A percentile compares a stretch with the other conserved stretches of the same genome.
Conservation (phyloP, 2,797 vertebrate genomes). For the Cryptoblepharus egeriae region DNA sequence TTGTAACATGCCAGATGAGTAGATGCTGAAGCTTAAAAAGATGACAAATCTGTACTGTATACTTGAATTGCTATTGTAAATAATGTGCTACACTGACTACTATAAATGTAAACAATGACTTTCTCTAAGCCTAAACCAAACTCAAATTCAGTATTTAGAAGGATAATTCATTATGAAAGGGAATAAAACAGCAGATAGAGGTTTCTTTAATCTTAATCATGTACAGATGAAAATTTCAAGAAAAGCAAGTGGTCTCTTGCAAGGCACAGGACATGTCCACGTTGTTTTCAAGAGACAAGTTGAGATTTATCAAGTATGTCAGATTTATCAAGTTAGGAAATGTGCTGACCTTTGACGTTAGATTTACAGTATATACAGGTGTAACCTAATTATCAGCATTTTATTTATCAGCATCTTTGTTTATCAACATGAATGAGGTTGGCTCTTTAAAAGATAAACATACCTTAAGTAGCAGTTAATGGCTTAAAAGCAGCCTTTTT, state of each 20-base stretch:
- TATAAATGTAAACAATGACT: background rate
- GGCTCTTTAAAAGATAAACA: no score
- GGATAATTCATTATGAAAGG: background rate
- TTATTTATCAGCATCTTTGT: no score
- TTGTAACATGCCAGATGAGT: constrained; percentile 36
- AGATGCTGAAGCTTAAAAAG: constrained; percentile 54
- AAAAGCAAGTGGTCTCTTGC: constrained; percentile 8
- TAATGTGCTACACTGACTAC: constrained; percentile 27
- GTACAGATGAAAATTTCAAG: background rate
- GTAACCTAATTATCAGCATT: no score
- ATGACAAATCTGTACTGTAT: constrained; percentile 19
- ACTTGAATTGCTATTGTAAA: constrained; percentile 43
- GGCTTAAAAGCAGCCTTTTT: no score
- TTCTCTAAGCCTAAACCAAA: constrained; percentile 6
- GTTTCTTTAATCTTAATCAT: background rate
- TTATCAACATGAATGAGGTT: no score
- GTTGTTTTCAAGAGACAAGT: constrained; percentile 5
- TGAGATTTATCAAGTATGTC: constrained; percentile 36
- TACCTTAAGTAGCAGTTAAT: no score
- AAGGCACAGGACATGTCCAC: background rate
- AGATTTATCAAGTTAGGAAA: constrained; percentile 28
- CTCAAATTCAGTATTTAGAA: background rate
- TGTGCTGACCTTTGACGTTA: constrained; percentile 22
- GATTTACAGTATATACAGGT: no score
- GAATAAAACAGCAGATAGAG: background rate